phyloP scores from a whole-genome alignment of 2,888 invertebrate species.

The Empis livida region DNA sequence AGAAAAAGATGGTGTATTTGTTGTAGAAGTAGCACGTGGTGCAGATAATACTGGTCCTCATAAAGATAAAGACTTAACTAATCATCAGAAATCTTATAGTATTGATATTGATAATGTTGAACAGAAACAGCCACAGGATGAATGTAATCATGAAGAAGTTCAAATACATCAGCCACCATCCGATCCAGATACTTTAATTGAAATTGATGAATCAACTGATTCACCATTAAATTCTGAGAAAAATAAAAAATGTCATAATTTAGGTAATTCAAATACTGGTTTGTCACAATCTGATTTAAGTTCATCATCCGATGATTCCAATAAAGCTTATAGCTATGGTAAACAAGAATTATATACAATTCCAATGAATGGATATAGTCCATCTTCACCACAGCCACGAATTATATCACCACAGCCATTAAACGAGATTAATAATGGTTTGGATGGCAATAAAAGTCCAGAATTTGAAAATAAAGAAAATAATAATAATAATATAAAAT shows the following conservation, averaged over 20 bases:
- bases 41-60: slow-evolving; percentile 22
- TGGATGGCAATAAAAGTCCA: slow-evolving; percentile 12
- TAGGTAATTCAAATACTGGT: slow-evolving; percentile 55
- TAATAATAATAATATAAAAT: slow-evolving; percentile 15
- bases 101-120: slow-evolving; percentile 32
- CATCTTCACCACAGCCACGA: slow-evolving; percentile 26
- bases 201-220: slow-evolving; percentile 26
- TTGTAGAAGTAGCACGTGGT: slow-evolving; percentile 50
- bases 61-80: slow-evolving; percentile 29
- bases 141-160: slow-evolving; percentile 30
- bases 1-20: slow-evolving; percentile 60
- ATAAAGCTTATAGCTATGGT: slow-evolving; percentile 65
- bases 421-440: not conserved
- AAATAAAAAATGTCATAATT: slow-evolving; percentile 19
- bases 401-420: not conserved
- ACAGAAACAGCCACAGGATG: slow-evolving; percentile 10
- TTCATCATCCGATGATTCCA: slow-evolving; percentile 55
- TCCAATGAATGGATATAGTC: slow-evolving; percentile 53
- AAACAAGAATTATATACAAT: slow-evolving; percentile 66
- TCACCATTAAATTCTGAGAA: slow-evolving; percentile 7
- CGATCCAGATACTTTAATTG: slow-evolving; percentile 13
- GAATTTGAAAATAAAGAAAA: slow-evolving; percentile 16
- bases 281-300: slow-evolving; percentile 71
- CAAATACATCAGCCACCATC: slow-evolving; percentile 34
- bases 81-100: slow-evolving; percentile 24